These are phyloP conservation scores for Orientallactaga bullata DNA, from an alignment of 2,113 vertebrate genomes.

Conservation along the genomic window DNA sequence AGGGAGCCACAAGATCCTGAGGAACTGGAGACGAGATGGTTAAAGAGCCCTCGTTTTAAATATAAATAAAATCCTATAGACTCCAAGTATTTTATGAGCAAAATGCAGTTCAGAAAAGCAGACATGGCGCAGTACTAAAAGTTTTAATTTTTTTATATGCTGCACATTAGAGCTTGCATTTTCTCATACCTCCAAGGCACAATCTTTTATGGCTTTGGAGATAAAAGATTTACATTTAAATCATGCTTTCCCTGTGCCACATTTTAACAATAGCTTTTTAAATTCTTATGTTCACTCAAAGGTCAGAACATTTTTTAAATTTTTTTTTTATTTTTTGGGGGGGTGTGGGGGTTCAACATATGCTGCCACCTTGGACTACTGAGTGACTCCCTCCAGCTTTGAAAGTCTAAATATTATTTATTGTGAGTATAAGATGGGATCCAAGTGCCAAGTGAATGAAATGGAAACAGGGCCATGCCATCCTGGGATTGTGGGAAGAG, in stretches of 20 bases:
- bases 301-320: slow-evolving; percentile 41
- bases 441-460: slow-evolving; percentile 43
- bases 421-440: slow-evolving; percentile 56
- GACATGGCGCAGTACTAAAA: slow-evolving; percentile 73
- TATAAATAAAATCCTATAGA: slow-evolving; percentile 65
- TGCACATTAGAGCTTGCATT: slow-evolving; percentile 75
- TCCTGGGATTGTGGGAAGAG: slow-evolving; percentile 35
- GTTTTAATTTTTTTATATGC: slow-evolving; percentile 82
- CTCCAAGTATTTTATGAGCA: slow-evolving; percentile 67
- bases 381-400: slow-evolving; percentile 64
- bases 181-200: slow-evolving; percentile 78
- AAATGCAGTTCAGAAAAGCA: slow-evolving; percentile 74
- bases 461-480: background rate
- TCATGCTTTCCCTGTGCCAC: slow-evolving; percentile 70
- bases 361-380: slow-evolving; percentile 66
- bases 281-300: slow-evolving; percentile 79
- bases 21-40: slow-evolving; percentile 48
- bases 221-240: slow-evolving; percentile 84
- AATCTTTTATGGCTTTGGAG: slow-evolving; percentile 76
- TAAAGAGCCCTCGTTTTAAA: slow-evolving; percentile 72
- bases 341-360: slow-evolving; percentile 9
- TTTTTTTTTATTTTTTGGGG: slow-evolving; percentile 4
- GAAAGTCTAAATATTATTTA: slow-evolving; percentile 67
- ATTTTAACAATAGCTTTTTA: slow-evolving; percentile 78
- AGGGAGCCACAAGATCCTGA: background rate